phyloP scores from a whole-genome alignment of 2,797 vertebrate genomes.

The Ibycter americanus region DNA sequence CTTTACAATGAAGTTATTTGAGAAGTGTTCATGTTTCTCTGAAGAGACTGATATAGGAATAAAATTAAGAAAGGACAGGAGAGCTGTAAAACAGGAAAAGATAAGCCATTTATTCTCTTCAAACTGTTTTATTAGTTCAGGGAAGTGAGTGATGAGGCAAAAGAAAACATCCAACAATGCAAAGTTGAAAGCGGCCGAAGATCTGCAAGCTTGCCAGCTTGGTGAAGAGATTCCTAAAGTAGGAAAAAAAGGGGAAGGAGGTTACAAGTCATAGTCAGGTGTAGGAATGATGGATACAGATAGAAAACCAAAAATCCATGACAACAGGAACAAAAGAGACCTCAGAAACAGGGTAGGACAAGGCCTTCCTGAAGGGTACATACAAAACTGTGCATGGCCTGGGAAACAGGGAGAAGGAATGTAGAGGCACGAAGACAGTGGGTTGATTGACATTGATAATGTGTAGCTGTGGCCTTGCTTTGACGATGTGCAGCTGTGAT shows the following conservation, averaged over 20 bases:
- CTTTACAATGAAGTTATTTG: not conserved
- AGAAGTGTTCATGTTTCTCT: not conserved
- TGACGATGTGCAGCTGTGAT: too few relatives aligned
- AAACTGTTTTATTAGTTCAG: not conserved
- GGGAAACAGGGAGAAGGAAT: not conserved
- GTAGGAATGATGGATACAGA: not conserved
- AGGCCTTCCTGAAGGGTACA: not conserved
- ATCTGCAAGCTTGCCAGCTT: not conserved
- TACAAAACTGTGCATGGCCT: accelerated
- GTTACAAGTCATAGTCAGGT: not conserved
- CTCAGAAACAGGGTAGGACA: not conserved
- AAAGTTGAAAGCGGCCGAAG: not conserved
- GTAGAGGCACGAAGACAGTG: too few relatives aligned
- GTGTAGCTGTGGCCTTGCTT: too few relatives aligned
- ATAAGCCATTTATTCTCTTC: not conserved
- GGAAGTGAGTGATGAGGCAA: not conserved
- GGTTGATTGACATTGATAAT: too few relatives aligned
- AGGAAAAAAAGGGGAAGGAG: not conserved
- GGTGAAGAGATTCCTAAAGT: not conserved
- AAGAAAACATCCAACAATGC: not conserved
- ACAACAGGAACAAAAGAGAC: not conserved
- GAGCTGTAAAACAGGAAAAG: not conserved
- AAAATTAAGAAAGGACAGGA: not conserved
- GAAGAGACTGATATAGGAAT: not conserved
- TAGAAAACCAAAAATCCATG: not conserved